A percentile compares a stretch with the other conserved stretches of the same genome.
Conservation (phyloP, 2,113 vertebrate species). For the Chinchilla lanigera region DNA sequence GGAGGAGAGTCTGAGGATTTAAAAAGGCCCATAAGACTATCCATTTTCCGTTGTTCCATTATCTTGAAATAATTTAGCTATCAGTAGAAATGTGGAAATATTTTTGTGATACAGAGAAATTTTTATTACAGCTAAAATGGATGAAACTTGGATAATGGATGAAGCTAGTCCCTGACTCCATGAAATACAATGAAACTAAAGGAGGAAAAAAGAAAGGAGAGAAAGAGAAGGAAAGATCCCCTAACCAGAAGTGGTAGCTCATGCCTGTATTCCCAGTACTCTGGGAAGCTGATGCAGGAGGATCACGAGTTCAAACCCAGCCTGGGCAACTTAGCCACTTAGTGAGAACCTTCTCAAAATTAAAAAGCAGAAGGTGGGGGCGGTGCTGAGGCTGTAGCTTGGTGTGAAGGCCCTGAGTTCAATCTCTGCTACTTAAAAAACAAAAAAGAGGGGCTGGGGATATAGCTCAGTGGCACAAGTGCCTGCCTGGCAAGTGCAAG, state of each 20-base stretch:
- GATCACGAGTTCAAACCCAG: neutral
- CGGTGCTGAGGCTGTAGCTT: too few relatives aligned
- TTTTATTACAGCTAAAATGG: constrained; percentile 43
- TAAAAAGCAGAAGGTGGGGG: neutral
- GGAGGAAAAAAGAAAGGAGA: neutral
- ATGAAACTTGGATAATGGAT: constrained; percentile 25
- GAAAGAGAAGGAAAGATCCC: neutral
- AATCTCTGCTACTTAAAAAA: neutral
- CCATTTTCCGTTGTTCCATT: neutral
- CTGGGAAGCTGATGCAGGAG: neutral
- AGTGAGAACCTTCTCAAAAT: neutral
- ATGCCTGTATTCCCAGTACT: neutral
- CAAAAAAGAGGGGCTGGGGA: neutral
- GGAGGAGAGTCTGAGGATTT: neutral
- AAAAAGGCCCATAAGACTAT: neutral
- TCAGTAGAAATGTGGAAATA: constrained; percentile 23
- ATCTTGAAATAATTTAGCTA: constrained; percentile 62
- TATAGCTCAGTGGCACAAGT: neutral
- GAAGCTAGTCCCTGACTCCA: neutral
- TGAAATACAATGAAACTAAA: constrained; percentile 1
- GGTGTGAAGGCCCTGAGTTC: too few relatives aligned
- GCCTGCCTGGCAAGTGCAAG: too few relatives aligned
- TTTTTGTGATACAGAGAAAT: constrained; percentile 32
- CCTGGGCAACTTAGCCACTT: neutral
- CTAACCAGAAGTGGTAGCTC: neutral